A percentile compares a stretch with the other conserved stretches of the same genome.
These are phyloP conservation scores for Paragorgia papillata DNA, from an alignment of 92 coral and sea anemone species.

Conservation along the genomic window DNA sequence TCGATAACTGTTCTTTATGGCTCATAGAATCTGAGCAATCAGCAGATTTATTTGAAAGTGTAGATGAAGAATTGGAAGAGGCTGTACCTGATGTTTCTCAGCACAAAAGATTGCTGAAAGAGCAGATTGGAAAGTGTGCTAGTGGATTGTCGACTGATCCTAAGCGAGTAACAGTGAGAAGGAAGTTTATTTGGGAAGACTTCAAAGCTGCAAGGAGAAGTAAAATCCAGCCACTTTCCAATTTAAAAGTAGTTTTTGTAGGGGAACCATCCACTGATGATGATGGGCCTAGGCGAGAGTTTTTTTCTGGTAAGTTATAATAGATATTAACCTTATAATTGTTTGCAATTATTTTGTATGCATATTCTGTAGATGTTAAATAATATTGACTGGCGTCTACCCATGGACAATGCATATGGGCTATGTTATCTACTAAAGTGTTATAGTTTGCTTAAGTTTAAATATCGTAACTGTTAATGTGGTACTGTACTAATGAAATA, in stretches of 20 bases:
- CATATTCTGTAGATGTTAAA: too few relatives aligned
- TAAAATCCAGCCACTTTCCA: conserved; percentile 54
- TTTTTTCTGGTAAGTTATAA: conserved; percentile 28
- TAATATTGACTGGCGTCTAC: too few relatives aligned
- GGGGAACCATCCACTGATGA: conserved; percentile 72
- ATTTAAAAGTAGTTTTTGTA: conserved; percentile 65
- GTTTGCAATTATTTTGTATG: too few relatives aligned
- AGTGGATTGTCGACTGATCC: conserved; percentile 8
- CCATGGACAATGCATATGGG: too few relatives aligned
- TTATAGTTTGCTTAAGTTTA: too few relatives aligned
- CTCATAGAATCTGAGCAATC: conserved; percentile 41
- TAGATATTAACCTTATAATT: too few relatives aligned
- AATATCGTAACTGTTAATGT: too few relatives aligned
- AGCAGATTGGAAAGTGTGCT: too few relatives aligned
- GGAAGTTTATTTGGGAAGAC: conserved; percentile 37
- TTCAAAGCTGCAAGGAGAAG: conserved; percentile 19
- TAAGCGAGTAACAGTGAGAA: conserved; percentile 16
- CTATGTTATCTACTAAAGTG: too few relatives aligned
- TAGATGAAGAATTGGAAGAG: not conserved
- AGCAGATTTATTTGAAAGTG: conserved; percentile 9
- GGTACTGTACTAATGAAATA: too few relatives aligned
- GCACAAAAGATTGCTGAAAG: too few relatives aligned
- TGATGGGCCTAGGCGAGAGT: conserved; percentile 56
- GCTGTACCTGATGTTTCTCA: conserved; percentile 18
- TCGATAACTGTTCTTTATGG: conserved; percentile 69